Evolutionary conservation across 2,113 vertebrate species (phyloP).

Genomic region (Rhinopomastus cyanomelas): DNA sequence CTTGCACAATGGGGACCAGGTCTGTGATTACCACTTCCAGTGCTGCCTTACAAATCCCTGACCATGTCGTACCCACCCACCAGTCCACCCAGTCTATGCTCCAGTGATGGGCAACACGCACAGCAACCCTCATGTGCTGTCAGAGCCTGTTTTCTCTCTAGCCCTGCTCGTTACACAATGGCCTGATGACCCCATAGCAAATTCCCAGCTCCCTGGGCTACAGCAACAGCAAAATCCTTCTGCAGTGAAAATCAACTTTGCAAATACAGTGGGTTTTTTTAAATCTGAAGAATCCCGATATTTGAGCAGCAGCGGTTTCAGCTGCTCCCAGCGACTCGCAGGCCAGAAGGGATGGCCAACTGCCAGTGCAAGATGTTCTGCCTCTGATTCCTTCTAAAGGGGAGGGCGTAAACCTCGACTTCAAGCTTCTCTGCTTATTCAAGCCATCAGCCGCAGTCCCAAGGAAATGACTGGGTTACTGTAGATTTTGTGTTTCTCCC

Average conservation of each 20-base stretch:
- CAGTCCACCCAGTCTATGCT: neutral
- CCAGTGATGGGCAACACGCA: neutral
- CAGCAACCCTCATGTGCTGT: neutral
- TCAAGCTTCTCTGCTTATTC: slow-evolving; percentile 61
- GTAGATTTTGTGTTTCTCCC: slow-evolving; percentile 64
- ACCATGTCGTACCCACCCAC: neutral
- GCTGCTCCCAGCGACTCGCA: slow-evolving; percentile 23
- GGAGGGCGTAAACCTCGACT: slow-evolving; percentile 48
- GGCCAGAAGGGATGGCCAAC: slow-evolving; percentile 22
- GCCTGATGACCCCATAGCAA: neutral
- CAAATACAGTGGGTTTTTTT: neutral
- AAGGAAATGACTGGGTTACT: slow-evolving; percentile 66
- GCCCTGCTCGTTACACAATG: neutral
- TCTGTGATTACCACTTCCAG: accelerated
- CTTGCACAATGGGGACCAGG: neutral
- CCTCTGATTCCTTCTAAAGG: slow-evolving; percentile 65
- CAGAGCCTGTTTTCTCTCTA: neutral
- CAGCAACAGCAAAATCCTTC: neutral
- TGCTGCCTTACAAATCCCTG: neutral
- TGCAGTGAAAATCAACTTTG: neutral
- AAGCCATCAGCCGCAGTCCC: slow-evolving; percentile 62
- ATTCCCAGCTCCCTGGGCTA: neutral
- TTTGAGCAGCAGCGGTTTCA: slow-evolving; percentile 7
- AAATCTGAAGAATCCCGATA: slow-evolving; percentile 45
- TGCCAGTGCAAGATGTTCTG: slow-evolving; percentile 65